A percentile compares a stretch with the other conserved stretches of the same genome.
Conservation (phyloP, 1,140 invertebrate genomes). For the Drosophila micromelanica region DNA sequence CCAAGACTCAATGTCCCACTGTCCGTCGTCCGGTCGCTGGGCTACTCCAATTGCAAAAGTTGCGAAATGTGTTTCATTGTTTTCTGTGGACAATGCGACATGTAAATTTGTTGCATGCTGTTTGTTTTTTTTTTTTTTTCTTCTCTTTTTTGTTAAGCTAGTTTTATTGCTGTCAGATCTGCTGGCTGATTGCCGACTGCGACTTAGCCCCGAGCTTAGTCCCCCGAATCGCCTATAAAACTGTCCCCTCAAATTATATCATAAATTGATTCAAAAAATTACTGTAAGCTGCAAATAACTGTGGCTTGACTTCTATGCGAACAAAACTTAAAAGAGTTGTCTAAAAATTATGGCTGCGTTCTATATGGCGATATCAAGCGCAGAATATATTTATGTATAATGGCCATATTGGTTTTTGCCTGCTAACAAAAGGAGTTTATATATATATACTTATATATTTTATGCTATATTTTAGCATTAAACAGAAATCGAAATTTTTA, state of each 20-base stretch:
- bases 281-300: slow-evolving; percentile 17
- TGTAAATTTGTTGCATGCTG: slow-evolving; percentile 59
- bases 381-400: too few species aligned
- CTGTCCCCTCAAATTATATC: slow-evolving; percentile 46
- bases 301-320: not conserved
- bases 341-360: not conserved
- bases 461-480: too few species aligned
- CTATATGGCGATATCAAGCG: too few species aligned
- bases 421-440: not conserved
- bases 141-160: slow-evolving; percentile 4
- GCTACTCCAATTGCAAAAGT: slow-evolving; percentile 65
- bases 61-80: slow-evolving; percentile 72
- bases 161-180: slow-evolving; percentile 38
- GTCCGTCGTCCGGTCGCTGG: not conserved
- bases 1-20: slow-evolving; percentile 31
- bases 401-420: too few species aligned
- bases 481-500: not conserved
- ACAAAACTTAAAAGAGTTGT: not conserved
- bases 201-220: slow-evolving; percentile 35
- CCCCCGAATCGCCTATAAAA: slow-evolving; percentile 38
- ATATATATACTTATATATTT: too few species aligned
- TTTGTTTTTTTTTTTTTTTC: slow-evolving; percentile 9
- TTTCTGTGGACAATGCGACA: slow-evolving; percentile 45
- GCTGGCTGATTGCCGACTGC: slow-evolving; percentile 45
- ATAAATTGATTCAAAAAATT: slow-evolving; percentile 52